Conservation (phyloP, 2,888 invertebrate species). For the Beris morrisii region DNA sequence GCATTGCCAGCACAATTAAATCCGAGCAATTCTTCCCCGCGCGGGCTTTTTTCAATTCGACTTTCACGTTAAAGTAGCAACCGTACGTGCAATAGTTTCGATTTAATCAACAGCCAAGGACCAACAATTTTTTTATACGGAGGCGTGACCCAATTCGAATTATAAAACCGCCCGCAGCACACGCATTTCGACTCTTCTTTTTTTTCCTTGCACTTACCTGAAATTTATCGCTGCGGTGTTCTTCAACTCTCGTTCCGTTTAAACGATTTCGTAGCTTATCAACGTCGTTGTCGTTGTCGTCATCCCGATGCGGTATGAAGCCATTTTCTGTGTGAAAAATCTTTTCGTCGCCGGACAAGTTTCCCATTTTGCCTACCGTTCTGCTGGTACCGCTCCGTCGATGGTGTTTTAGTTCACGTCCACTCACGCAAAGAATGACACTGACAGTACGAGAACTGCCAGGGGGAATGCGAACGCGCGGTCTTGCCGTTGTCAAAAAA, state of each 20-base stretch:
- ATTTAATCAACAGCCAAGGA: too few species aligned
- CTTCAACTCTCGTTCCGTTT: constrained; percentile 20
- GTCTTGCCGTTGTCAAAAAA: too few species aligned
- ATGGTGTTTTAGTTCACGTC: not conserved
- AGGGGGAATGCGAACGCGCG: constrained; percentile 8
- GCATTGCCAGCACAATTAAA: too few species aligned
- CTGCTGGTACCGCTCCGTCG: constrained; percentile 35
- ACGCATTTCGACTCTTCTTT: not conserved
- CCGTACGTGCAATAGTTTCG: too few species aligned
- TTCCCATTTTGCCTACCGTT: constrained; percentile 25
- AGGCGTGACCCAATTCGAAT: constrained; percentile 36
- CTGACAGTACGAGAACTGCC: constrained; percentile 16
- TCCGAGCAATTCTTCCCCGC: not conserved
- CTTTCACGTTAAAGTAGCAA: too few species aligned
- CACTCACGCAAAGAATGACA: constrained; percentile 19
- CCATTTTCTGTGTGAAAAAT: constrained; percentile 29
- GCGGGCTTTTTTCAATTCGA: too few species aligned
- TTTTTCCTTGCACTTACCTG: constrained; percentile 31
- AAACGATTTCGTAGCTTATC: constrained; percentile 18
- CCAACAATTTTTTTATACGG: not conserved
- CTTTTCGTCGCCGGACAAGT: constrained; percentile 26
- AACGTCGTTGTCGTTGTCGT: constrained; percentile 2
- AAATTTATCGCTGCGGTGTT: constrained; percentile 17
- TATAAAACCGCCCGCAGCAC: not conserved
- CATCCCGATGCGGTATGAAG: constrained; percentile 11